A percentile compares a stretch with the other conserved stretches of the same genome.
These are phyloP conservation scores for Struthidea cinerea DNA, from an alignment of 2,113 vertebrate genomes.

Conservation along the genomic window DNA sequence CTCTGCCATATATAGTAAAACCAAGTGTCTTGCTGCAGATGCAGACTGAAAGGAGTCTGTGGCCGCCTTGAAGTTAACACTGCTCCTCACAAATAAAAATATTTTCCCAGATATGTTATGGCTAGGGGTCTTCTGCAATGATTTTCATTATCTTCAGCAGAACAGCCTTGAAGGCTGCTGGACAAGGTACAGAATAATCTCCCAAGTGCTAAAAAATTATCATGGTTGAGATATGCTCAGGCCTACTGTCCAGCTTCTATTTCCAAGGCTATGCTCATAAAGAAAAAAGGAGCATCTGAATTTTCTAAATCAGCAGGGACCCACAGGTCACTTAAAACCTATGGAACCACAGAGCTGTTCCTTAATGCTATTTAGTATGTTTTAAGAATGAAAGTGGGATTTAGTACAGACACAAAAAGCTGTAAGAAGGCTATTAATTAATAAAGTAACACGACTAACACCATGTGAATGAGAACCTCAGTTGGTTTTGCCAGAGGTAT, in stretches of 20 bases:
- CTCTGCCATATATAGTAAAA: conserved; percentile 11
- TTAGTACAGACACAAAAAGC: neutral
- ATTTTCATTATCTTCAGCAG: neutral
- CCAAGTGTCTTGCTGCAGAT: neutral
- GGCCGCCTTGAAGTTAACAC: neutral
- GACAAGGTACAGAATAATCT: neutral
- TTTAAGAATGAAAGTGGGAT: neutral
- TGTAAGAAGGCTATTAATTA: neutral
- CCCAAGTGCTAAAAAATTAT: neutral
- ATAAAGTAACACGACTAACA: neutral
- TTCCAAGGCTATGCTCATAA: neutral
- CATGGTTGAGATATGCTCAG: neutral
- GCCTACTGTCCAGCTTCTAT: neutral
- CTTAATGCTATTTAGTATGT: neutral
- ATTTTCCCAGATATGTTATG: neutral
- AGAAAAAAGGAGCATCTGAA: neutral
- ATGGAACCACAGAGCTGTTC: neutral
- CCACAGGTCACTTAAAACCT: neutral
- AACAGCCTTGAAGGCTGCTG: neutral
- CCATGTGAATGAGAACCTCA: neutral
- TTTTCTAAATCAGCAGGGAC: neutral
- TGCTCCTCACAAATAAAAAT: neutral
- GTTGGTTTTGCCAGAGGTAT: neutral
- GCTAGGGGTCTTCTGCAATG: neutral
- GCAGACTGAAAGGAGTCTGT: neutral